Percentiles rank a stretch among this genome's conserved stretches.
phyloP scores from a whole-genome alignment of 2,113 vertebrate species.

The Callithrix jacchus region DNA sequence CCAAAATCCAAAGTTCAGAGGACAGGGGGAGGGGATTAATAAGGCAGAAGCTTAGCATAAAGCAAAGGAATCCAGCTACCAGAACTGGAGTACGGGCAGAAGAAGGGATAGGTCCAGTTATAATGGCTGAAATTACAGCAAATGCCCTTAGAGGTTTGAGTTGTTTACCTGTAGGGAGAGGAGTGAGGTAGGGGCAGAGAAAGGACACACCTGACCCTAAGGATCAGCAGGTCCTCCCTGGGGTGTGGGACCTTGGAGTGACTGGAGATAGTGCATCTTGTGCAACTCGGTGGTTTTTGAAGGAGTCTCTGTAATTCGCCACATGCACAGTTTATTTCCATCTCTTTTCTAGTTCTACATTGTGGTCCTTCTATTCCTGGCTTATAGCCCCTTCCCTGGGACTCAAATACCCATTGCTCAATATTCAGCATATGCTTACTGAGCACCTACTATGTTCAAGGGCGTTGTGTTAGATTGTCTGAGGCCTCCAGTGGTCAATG shows the following conservation, averaged over 20 bases:
- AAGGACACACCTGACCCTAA: background rate
- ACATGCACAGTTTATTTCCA: background rate
- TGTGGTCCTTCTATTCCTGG: background rate
- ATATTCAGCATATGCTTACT: background rate
- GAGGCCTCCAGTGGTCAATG: background rate
- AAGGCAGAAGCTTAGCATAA: background rate
- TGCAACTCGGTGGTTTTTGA: background rate
- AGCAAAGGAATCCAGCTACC: background rate
- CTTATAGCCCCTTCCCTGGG: background rate
- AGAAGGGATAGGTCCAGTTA: background rate
- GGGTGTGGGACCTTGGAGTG: background rate
- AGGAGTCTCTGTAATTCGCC: background rate
- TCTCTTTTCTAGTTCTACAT: background rate
- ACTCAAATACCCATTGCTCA: background rate
- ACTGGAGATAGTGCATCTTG: background rate
- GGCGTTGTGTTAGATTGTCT: background rate
- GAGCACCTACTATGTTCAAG: background rate
- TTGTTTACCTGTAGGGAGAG: background rate
- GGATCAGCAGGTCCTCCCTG: background rate
- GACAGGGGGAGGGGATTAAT: background rate
- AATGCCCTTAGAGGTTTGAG: background rate
- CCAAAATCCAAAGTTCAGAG: background rate
- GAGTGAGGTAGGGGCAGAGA: background rate
- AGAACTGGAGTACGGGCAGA: background rate
- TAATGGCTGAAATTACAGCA: background rate